Percentiles rank a stretch among this genome's conserved stretches.
Evolutionary conservation across 30 jellyfish, hydroid and myxozoan species (phyloP).

Genomic region (Cassiopea xamachana): DNA sequence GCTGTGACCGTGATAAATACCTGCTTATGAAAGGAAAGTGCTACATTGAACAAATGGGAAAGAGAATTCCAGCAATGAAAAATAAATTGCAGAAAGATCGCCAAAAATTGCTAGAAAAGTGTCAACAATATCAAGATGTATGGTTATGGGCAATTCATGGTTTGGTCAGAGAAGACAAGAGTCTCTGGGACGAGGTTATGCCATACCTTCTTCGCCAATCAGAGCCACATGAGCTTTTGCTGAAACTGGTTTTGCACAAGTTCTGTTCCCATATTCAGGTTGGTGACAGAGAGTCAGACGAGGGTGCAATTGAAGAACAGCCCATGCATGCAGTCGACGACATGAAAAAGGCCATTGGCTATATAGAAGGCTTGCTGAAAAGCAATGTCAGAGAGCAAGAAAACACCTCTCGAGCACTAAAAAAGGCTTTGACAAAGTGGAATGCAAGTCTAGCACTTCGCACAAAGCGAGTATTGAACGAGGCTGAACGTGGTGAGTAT

Average conservation of each 20-base stretch:
- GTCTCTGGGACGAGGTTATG: neutral
- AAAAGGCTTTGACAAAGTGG: neutral
- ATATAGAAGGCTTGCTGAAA: neutral
- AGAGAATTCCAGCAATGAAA: neutral
- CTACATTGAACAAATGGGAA: neutral
- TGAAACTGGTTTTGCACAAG: neutral
- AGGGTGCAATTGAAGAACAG: neutral
- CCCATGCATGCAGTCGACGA: neutral
- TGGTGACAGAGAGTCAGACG: neutral
- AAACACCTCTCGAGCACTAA: neutral
- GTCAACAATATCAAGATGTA: neutral
- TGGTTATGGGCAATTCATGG: neutral
- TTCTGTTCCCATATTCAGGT: neutral
- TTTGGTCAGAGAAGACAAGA: neutral
- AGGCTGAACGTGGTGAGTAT: neutral
- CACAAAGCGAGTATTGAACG: neutral
- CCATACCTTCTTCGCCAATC: neutral
- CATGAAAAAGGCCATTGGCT: neutral
- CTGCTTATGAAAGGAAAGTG: neutral
- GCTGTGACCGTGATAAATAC: neutral
- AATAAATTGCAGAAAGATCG: neutral
- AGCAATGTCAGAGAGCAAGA: neutral
- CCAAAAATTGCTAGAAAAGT: neutral
- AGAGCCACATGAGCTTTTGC: neutral
- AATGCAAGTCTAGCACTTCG: neutral